Evolutionary conservation across 2,888 invertebrate genomes (phyloP).

Genomic region (Bedellia somnulentella): DNA sequence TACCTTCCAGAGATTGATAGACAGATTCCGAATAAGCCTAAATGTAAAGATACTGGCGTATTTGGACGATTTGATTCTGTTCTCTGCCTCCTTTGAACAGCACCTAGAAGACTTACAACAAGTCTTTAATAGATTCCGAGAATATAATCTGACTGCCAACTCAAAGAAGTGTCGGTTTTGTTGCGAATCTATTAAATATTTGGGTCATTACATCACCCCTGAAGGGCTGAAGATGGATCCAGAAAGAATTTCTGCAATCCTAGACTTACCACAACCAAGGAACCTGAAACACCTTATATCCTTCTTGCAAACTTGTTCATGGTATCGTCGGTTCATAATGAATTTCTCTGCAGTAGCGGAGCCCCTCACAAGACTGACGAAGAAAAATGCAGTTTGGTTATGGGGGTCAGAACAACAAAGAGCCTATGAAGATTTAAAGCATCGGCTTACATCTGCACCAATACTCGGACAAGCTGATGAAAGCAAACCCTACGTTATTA

Average conservation of each 20-base stretch:
- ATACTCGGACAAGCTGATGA: too few relatives aligned
- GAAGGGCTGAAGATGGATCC: conserved; percentile 11
- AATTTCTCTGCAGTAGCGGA: conserved; percentile 12
- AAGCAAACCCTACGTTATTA: conserved; percentile 11
- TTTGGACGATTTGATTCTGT: too few relatives aligned
- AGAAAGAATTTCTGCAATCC: conserved; percentile 11
- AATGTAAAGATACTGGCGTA: too few relatives aligned
- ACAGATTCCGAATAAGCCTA: too few relatives aligned
- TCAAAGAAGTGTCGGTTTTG: conserved; percentile 13
- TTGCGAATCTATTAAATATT: conserved; percentile 11
- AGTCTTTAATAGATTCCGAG: conserved; percentile 11
- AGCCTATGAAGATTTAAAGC: conserved; percentile 13
- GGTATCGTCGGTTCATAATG: conserved; percentile 14
- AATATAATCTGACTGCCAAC: conserved; percentile 14
- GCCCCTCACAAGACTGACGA: conserved; percentile 14
- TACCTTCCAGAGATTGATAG: conserved; percentile 14
- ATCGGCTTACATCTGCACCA: conserved; percentile 10
- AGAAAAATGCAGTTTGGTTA: conserved; percentile 13
- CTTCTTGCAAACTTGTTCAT: conserved; percentile 15
- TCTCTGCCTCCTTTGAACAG: conserved; percentile 13
- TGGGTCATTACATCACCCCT: conserved; percentile 13
- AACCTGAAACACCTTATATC: conserved; percentile 11
- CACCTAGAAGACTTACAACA: conserved; percentile 14
- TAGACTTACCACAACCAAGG: conserved; percentile 8
- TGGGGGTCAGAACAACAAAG: conserved; percentile 12